Base-by-base conservation (phyloP, 2,888 invertebrate genomes). In the Sminthurides aquaticus region DNA sequence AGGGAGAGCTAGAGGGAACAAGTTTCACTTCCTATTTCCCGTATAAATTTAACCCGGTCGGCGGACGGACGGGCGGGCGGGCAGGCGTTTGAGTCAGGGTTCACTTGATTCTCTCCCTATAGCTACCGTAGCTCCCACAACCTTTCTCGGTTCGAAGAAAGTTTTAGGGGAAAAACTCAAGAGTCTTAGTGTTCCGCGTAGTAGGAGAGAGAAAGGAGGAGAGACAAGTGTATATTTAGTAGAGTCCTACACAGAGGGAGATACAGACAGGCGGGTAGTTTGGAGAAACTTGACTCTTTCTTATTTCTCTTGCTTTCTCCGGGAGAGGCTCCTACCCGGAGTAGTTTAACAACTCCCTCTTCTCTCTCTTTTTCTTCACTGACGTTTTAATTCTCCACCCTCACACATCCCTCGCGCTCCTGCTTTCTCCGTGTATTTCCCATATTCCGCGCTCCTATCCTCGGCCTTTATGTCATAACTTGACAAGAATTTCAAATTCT, bases 351-450 rank as follows among this genome's bases (percentile, higher is more conserved):
- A 67, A 60, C 64, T 64, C 54, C 64, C 55, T 58, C 58, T 62
- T 64, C 67, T 65, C 43, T 65, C 60, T 62, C 62, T 67, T 67
- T 64, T 61, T 64, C 67, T 67, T 64, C 67, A 67, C 64, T 64
- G 61, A 60, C 61, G 59, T 58, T 26, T 52, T 60, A 64, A 60
- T 64, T 64, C 67, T 67, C 64, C 64, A 55, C 54, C 58, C 54
- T 58, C 57, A 63, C 63, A 52, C 64, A 64, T 54, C 58, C 54
- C 58, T 59, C 43, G 15, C 43, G 43, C 43, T 34, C 5, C 8
- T 34, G 43, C 43, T 34, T 34, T 34, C 43, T 34, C 43, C 43
- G 5, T 5, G 43, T 11, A 34, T 11, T 34, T 34, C 15, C 15
- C 43, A 5, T 5, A 15, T 15, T 5, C 15, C 43, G 43, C 43